Conservation (phyloP, 2,888 invertebrate genomes). For the Eurois occulta region DNA sequence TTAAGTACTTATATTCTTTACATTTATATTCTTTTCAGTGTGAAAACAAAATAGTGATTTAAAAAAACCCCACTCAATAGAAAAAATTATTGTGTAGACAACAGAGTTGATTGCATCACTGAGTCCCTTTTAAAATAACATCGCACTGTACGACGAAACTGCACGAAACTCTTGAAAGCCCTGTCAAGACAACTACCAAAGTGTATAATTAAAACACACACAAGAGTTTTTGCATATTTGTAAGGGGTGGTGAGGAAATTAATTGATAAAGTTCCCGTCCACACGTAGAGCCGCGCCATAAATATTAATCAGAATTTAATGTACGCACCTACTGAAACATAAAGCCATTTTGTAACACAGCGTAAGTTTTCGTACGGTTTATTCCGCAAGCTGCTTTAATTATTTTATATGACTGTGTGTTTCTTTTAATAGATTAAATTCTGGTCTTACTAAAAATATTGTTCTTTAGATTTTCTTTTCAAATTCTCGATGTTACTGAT, state of each 20-base stretch:
- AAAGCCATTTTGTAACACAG: slow-evolving; percentile 51
- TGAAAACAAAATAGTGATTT: not conserved
- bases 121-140: not conserved
- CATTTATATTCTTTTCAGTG: not conserved
- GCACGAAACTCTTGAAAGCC: slow-evolving; percentile 21
- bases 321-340: slow-evolving; percentile 57
- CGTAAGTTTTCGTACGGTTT: slow-evolving; percentile 28
- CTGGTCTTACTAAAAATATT: not conserved
- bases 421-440: slow-evolving; percentile 10
- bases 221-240: slow-evolving; percentile 73
- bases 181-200: slow-evolving; percentile 23
- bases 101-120: not conserved
- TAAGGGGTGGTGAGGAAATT: slow-evolving; percentile 71
- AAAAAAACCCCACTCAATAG: not conserved
- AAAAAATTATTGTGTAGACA: not conserved
- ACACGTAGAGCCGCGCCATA: slow-evolving; percentile 68
- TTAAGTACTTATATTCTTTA: not conserved
- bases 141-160: not conserved
- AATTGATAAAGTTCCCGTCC: slow-evolving; percentile 78
- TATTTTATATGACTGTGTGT: slow-evolving; percentile 7
- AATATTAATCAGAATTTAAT: slow-evolving; percentile 76
- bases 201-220: slow-evolving; percentile 62
- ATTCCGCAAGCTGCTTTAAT: slow-evolving; percentile 28
- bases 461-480: not conserved
- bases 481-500: not conserved